Conservation (phyloP, 2,113 vertebrate genomes). For the Thoracochromis brauschi region DNA sequence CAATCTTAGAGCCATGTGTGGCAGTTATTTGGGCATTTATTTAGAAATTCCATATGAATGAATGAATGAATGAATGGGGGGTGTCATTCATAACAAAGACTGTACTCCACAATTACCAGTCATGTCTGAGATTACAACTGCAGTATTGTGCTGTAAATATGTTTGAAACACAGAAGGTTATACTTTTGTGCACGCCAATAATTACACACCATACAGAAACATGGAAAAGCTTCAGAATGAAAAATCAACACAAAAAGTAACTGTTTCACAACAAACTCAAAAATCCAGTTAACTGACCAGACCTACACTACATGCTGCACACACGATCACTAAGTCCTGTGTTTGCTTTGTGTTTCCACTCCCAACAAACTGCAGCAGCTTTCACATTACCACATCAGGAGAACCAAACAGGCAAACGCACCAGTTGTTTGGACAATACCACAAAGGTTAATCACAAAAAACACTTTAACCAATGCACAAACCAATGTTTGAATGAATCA, state of each 20-base stretch:
- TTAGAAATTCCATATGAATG: neutral
- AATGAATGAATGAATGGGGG: neutral
- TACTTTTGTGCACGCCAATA: neutral
- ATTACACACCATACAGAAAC: neutral
- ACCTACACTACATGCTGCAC: neutral
- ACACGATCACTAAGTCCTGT: neutral
- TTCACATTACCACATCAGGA: neutral
- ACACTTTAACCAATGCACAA: neutral
- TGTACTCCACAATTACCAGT: neutral
- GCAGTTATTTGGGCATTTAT: neutral
- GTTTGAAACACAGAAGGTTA: neutral
- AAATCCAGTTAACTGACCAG: neutral
- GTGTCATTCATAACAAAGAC: neutral
- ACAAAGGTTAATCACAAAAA: neutral
- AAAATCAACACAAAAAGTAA: neutral
- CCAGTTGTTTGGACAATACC: neutral
- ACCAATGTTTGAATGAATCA: neutral
- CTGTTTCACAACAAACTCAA: neutral
- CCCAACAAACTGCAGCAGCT: neutral
- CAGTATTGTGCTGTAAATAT: neutral
- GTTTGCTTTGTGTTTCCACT: neutral
- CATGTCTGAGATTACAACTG: neutral
- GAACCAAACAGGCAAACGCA: neutral
- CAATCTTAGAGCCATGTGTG: neutral
- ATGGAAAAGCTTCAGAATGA: neutral